Conservation (phyloP, 1,140 invertebrate genomes). For the Apis laboriosa region DNA sequence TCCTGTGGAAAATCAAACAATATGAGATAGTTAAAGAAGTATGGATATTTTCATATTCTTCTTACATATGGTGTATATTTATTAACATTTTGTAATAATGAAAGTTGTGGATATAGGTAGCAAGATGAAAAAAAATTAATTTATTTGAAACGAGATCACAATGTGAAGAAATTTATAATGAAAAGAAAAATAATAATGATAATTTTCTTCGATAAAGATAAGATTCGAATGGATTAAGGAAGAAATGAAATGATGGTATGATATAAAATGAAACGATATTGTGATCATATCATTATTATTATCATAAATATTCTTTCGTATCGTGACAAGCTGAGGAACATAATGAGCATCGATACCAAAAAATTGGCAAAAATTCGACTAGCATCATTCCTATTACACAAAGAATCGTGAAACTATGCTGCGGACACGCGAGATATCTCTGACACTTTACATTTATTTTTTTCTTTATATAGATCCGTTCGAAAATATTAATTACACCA, state of each 20-base stretch:
- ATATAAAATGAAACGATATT: slow-evolving; percentile 14
- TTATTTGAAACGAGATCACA: no score
- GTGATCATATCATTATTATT: slow-evolving; percentile 47
- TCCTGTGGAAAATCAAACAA: background rate
- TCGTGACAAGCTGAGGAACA: slow-evolving; percentile 54
- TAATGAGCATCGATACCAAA: slow-evolving; percentile 54
- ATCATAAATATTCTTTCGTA: slow-evolving; percentile 53
- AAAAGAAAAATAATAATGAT: background rate
- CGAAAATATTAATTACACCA: no score
- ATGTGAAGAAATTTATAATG: no score
- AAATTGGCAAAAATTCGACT: slow-evolving; percentile 44
- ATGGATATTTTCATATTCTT: background rate
- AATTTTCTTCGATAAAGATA: no score
- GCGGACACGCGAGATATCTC: slow-evolving; percentile 29
- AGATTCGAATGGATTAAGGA: background rate
- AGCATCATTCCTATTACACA: slow-evolving; percentile 39
- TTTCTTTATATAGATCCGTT: no score
- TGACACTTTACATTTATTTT: slow-evolving; percentile 17
- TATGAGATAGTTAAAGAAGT: background rate
- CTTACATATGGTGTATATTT: background rate
- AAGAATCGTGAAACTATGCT: slow-evolving; percentile 46
- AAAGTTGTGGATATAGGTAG: no score
- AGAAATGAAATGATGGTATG: background rate
- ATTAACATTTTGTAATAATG: background rate
- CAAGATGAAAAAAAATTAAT: no score